A percentile compares a stretch with the other conserved stretches of the same genome.
Evolutionary conservation across 2,113 vertebrate species (phyloP).

Genomic region (Euleptes europaea): DNA sequence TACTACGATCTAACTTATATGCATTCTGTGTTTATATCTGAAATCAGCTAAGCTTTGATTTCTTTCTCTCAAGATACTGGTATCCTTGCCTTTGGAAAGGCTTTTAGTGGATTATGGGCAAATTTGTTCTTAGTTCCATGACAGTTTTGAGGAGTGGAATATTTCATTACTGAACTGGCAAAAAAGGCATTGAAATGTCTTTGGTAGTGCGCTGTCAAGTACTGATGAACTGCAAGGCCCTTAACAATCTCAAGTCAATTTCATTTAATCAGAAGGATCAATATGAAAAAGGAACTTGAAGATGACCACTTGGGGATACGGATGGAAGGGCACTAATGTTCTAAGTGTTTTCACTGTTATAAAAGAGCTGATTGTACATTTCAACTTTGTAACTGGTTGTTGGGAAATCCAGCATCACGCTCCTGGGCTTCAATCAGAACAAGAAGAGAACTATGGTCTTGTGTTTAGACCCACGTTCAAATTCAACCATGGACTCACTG

Average conservation of each 20-base stretch:
- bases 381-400: not conserved
- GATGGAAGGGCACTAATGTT: not conserved
- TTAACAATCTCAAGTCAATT: not conserved
- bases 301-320: not conserved
- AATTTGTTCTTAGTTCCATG: not conserved
- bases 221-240: not conserved
- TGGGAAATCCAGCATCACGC: slow-evolving; percentile 20
- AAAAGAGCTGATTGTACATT: slow-evolving; percentile 5
- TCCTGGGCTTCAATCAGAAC: not conserved
- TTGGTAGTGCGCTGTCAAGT: not conserved
- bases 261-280: not conserved
- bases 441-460: not conserved
- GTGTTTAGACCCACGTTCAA: not conserved
- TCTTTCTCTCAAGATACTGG: not conserved
- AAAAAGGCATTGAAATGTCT: not conserved
- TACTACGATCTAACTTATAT: not conserved
- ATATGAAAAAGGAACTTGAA: not conserved
- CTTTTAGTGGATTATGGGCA: not conserved
- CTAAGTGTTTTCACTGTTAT: not conserved
- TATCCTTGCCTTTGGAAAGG: not conserved
- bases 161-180: not conserved
- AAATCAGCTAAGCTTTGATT: too few species aligned
- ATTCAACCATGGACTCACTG: not conserved
- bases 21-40: not conserved
- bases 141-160: not conserved